Conservation (phyloP, 1,140 invertebrate genomes). For the Sogatella furcifera region DNA sequence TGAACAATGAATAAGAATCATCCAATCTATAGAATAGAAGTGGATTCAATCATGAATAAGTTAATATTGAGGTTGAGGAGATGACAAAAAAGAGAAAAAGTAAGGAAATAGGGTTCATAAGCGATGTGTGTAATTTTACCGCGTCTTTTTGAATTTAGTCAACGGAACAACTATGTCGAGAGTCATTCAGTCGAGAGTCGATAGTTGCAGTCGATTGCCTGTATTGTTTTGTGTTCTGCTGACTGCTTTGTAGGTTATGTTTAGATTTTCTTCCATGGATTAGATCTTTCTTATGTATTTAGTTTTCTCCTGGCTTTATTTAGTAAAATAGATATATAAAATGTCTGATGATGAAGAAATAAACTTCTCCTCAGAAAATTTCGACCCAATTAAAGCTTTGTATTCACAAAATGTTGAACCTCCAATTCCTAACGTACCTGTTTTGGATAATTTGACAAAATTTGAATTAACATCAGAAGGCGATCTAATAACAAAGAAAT, state of each 20-base stretch:
- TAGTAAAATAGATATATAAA: constrained; percentile 7
- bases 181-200: background rate
- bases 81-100: too few species aligned
- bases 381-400: constrained; percentile 54
- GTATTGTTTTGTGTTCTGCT: background rate
- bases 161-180: background rate
- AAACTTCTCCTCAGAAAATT: constrained; percentile 48
- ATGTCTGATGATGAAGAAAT: constrained; percentile 38
- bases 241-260: too few species aligned
- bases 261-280: too few species aligned
- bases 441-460: constrained; percentile 49
- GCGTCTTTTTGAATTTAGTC: background rate
- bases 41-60: too few species aligned
- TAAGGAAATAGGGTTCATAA: too few species aligned
- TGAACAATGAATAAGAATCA: too few species aligned
- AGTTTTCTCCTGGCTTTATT: too few species aligned
- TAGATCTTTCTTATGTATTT: too few species aligned
- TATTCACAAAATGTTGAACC: constrained; percentile 41
- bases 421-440: constrained; percentile 39
- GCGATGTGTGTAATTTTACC: background rate
- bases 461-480: constrained; percentile 34
- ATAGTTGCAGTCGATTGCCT: background rate
- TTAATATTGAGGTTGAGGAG: too few species aligned
- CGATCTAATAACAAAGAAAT: constrained; percentile 1
- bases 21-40: too few species aligned